phyloP scores from a whole-genome alignment of 2,888 invertebrate species.

The Allophyes oxyacanthae region DNA sequence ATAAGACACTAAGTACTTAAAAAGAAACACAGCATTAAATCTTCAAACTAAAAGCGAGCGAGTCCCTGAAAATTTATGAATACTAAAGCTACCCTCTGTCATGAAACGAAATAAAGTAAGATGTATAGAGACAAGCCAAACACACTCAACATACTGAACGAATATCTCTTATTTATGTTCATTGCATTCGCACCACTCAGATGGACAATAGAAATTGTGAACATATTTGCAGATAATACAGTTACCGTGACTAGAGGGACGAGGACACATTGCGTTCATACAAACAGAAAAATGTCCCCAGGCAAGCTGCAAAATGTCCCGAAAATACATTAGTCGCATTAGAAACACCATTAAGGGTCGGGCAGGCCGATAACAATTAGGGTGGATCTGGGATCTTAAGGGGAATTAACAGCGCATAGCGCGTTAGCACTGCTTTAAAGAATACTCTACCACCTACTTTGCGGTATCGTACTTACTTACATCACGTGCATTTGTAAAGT shows the following conservation, averaged over 20 bases:
- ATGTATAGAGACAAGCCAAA: slow-evolving; percentile 64
- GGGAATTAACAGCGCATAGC: slow-evolving; percentile 84
- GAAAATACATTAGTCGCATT: slow-evolving; percentile 88
- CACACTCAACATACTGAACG: slow-evolving; percentile 62
- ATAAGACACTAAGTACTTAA: background rate
- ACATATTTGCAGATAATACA: slow-evolving; percentile 88
- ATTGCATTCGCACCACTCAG: slow-evolving; percentile 80
- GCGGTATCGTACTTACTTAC: slow-evolving; percentile 16
- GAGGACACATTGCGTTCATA: slow-evolving; percentile 78
- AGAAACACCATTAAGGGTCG: slow-evolving; percentile 87
- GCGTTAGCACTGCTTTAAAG: slow-evolving; percentile 82
- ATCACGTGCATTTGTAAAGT: background rate
- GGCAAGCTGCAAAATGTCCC: slow-evolving; percentile 89
- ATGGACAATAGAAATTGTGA: slow-evolving; percentile 87
- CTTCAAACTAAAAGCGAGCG: slow-evolving; percentile 11
- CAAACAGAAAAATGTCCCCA: slow-evolving; percentile 87
- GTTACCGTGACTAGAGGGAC: slow-evolving; percentile 80
- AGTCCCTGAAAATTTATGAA: slow-evolving; percentile 46
- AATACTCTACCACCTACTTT: slow-evolving; percentile 34
- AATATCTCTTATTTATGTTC: slow-evolving; percentile 84
- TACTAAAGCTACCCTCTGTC: slow-evolving; percentile 47
- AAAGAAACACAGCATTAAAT: slow-evolving; percentile 3
- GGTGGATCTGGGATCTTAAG: slow-evolving; percentile 85
- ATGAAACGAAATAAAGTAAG: slow-evolving; percentile 62
- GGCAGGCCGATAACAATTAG: slow-evolving; percentile 86